A percentile compares a stretch with the other conserved stretches of the same genome.
These are phyloP conservation scores for Heliconius hortense DNA, from an alignment of 2,888 invertebrate species.

Conservation along the genomic window DNA sequence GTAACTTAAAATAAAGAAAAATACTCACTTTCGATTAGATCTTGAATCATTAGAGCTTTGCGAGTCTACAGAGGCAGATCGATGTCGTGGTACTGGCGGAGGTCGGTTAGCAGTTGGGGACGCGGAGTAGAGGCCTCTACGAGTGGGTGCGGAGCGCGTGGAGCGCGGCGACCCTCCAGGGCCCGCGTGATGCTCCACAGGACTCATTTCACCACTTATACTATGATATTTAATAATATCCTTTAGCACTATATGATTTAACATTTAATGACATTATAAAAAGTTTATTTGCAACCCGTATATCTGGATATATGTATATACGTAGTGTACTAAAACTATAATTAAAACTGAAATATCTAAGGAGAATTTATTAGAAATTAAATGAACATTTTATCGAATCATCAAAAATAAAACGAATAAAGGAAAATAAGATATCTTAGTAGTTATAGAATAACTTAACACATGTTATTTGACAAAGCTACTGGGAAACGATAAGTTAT, in stretches of 20 bases:
- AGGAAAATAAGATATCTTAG: background rate
- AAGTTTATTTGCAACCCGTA: too few species aligned
- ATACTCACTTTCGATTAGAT: slow-evolving; percentile 86
- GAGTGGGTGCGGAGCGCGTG: slow-evolving; percentile 89
- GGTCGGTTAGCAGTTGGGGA: slow-evolving; percentile 90
- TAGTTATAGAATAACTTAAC: background rate
- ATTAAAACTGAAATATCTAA: background rate
- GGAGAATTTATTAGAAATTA: background rate
- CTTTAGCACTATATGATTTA: background rate
- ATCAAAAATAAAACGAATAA: background rate
- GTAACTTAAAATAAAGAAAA: background rate
- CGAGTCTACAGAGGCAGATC: slow-evolving; percentile 93
- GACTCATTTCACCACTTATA: slow-evolving; percentile 68
- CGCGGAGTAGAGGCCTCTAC: slow-evolving; percentile 88
- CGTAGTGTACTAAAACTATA: background rate
- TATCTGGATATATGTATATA: too few species aligned
- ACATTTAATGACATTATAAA: too few species aligned
- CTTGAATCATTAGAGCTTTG: slow-evolving; percentile 94
- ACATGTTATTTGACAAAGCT: background rate
- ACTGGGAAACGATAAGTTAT: background rate
- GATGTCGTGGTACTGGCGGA: slow-evolving; percentile 84
- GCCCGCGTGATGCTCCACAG: slow-evolving; percentile 50
- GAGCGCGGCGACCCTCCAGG: slow-evolving; percentile 88
- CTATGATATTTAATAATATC: slow-evolving; percentile 45
- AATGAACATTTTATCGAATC: background rate